phyloP scores from a whole-genome alignment of 2,888 invertebrate species.

The Rhamnusium bicolor region DNA sequence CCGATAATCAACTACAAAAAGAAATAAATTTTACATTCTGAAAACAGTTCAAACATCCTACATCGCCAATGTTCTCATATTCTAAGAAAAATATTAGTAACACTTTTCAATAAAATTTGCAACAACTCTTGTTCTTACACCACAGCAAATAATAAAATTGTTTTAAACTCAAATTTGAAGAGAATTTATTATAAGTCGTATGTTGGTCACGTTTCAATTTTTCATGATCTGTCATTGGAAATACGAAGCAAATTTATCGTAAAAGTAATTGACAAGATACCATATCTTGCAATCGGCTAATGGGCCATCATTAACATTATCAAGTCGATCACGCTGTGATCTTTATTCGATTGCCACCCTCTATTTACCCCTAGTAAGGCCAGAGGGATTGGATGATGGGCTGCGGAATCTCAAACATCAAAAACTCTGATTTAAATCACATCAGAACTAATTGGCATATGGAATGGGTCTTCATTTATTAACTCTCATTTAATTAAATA shows the following conservation, averaged over 20 bases:
- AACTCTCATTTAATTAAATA: constrained; percentile 45
- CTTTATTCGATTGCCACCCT: constrained; percentile 61
- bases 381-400: constrained; percentile 42
- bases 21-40: too few relatives aligned
- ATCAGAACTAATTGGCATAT: constrained; percentile 57
- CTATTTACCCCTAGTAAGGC: constrained; percentile 58
- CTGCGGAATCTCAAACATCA: constrained; percentile 52
- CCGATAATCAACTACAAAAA: too few relatives aligned
- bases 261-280: constrained; percentile 17
- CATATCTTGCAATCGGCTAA: constrained; percentile 57
- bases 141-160: too few relatives aligned
- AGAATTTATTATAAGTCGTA: too few relatives aligned
- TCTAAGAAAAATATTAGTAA: too few relatives aligned
- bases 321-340: constrained; percentile 55
- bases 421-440: constrained; percentile 59
- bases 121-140: too few relatives aligned
- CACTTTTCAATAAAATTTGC: too few relatives aligned
- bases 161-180: too few relatives aligned
- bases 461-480: constrained; percentile 43
- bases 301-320: constrained; percentile 62
- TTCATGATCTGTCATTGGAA: neutral
- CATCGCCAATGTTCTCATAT: too few relatives aligned
- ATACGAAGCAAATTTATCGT: neutral
- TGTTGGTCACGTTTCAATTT: too few relatives aligned
- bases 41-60: too few relatives aligned